A percentile compares a stretch with the other conserved stretches of the same genome.
These are phyloP conservation scores for Ornithoptera alexandrae DNA, from an alignment of 2,888 invertebrate species.

Conservation along the genomic window DNA sequence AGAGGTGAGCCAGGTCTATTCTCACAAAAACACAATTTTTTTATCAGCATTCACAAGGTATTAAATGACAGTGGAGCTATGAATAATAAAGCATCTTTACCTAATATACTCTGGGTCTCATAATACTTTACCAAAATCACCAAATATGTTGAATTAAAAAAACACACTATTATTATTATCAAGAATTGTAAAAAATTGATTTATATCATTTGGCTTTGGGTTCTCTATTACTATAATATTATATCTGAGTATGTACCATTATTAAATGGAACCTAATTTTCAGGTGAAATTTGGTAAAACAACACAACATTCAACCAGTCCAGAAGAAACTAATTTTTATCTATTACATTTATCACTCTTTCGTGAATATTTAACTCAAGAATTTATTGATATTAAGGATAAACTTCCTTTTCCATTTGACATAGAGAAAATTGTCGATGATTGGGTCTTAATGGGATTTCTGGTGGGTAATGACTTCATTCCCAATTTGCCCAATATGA, in stretches of 20 bases:
- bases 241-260: neutral
- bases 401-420: constrained; percentile 87
- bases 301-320: constrained; percentile 83
- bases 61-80: too few relatives aligned
- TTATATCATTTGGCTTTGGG: neutral
- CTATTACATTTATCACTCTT: constrained; percentile 94
- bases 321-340: constrained; percentile 95
- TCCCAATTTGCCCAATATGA: constrained; percentile 96
- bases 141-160: too few relatives aligned
- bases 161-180: too few relatives aligned
- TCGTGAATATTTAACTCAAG: constrained; percentile 94
- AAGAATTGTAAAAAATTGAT: too few relatives aligned
- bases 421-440: constrained; percentile 95
- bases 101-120: too few relatives aligned
- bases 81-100: too few relatives aligned
- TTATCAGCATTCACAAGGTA: neutral
- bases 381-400: constrained; percentile 87
- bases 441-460: constrained; percentile 99
- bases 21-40: neutral
- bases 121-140: too few relatives aligned
- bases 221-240: neutral
- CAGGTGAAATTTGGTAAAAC: constrained; percentile 88
- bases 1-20: constrained; percentile 81
- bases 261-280: neutral
- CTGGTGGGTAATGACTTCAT: constrained; percentile 99